Evolutionary conservation across 2,888 invertebrate genomes (phyloP), one percentile per base, ranked within the genome.

Genomic region (Perizoma affinitatum): DNA sequence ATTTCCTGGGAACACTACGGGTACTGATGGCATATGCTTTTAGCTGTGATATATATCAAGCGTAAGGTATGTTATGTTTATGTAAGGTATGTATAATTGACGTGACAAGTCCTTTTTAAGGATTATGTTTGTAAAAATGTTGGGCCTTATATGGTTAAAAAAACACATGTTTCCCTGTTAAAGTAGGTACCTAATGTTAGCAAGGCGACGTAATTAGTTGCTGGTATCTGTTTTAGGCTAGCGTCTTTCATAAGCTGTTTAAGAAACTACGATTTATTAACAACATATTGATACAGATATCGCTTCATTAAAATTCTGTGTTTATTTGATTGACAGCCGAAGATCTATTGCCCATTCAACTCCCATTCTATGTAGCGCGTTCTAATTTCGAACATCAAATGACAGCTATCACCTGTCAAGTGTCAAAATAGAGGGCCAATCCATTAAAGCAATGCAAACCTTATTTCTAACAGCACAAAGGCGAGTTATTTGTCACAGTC

Each of bases 401-500:
- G 63, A 63, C 63, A 63, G 52, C 58, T 56, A 58, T 55, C 63
- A 58, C 58, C 58, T 63, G 63, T 63, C 63, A 63, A 52, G 57
- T 55, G 58, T 58, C 51, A 63, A 60, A 63, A 63, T 42, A 62
- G 53, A 58, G 42, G 33, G 33, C n/a, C 33, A 42, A 43, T 33
- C 22, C 9, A 5, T 43, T 4, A 33, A 10, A n/a, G 41, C 11
- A 63, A 41, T 42, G 35, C 52, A 41, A 42, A 52, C 63, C 52
- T 56, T 63, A 63, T 52, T 48, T 49, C 22, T 47, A 63, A 45
- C 36, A 4, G 0, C 38, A 38, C 50, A 69, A 45, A 52, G 63
- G 9, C 9, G 52, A 45, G 68, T 73, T 72, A 69, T 72, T 72
- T 69, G 70, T 70, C 72, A 69, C 68, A 61, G 69, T 69, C 72